Evolutionary conservation across 2,888 invertebrate genomes (phyloP).

Genomic region (Actias luna): DNA sequence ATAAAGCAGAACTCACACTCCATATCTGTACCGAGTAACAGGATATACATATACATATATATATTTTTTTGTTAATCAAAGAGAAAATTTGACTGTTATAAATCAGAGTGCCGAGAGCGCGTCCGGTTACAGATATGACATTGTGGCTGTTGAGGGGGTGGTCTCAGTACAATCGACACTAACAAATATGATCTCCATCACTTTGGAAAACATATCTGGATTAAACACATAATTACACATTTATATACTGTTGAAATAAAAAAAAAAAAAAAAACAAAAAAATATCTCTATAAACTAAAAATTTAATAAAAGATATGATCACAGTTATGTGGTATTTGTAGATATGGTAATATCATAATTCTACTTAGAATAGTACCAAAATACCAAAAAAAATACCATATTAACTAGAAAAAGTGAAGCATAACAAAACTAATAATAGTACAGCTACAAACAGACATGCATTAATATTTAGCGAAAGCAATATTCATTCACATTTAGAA

Average conservation of each 20-base stretch:
- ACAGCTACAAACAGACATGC: neutral
- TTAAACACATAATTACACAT: slow-evolving; percentile 13
- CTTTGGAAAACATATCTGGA: slow-evolving; percentile 54
- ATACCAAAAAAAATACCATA: neutral
- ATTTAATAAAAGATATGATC: neutral
- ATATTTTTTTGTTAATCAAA: slow-evolving; percentile 29
- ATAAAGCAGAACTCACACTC: slow-evolving; percentile 60
- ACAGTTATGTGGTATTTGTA: neutral
- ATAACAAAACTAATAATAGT: neutral
- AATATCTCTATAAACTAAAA: neutral
- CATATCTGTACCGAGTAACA: slow-evolving; percentile 73
- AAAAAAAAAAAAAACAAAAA: neutral
- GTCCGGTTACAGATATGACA: slow-evolving; percentile 73
- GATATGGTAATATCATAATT: too few species aligned
- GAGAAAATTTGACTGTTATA: slow-evolving; percentile 73
- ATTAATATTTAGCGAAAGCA: too few species aligned
- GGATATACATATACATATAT: too few species aligned
- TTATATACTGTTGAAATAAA: neutral
- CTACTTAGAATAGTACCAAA: too few species aligned
- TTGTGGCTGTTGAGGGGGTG: slow-evolving; percentile 55
- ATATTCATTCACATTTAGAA: too few species aligned
- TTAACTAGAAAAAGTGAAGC: neutral
- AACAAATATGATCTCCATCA: slow-evolving; percentile 56
- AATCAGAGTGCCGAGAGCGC: slow-evolving; percentile 61
- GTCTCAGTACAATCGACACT: slow-evolving; percentile 43